Evolutionary conservation across 92 coral and sea anemone genomes (phyloP), one percentile per base, ranked within the genome.

Genomic region (Isaurus tuberculatus): DNA sequence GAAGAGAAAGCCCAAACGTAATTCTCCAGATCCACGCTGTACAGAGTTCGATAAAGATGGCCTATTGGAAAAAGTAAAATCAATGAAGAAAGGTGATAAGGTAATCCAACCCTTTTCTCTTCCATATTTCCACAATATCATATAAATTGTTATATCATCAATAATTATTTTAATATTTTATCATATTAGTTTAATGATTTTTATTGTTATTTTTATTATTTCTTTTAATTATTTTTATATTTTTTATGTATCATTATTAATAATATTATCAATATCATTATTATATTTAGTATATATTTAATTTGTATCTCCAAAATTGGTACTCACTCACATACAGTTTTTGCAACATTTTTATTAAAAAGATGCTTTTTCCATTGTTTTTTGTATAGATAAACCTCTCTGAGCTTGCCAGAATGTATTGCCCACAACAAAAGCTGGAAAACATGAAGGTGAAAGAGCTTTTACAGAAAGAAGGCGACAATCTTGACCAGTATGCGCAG

Each of bases 11-110:
- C 14, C 28, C 79, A 73, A 73, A 25, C 79, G 36, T 5, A 36
- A 72, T 20, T 71, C 36, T 44, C 78, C 61, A 10, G 79, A 46
- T 14, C 58, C 61, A 44, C 15, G 7, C 51, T 42, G 31, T 9
- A 71, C 20, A 40, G 78, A 72, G 33, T 43, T 72, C 8, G 36
- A 72, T 29, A 72, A 72, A 42, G 60, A 37, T 72, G 77, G 74
- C 27, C 51, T 69, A 25, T 69, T 69, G 74, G 30, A 36, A 19
- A 25, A 69, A 69, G 74, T 69, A 19, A 20, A 36, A 69, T 32
- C 22, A 1, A 34, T 69, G 51, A 69, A 69, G 17, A 32, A 69
- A 30, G 73, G 77, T 8, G 77, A 71, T 40, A 42, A 36, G 77
- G 77, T 71, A 49, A 49, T 49, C 22, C 58, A 49, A 49, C 19